These are phyloP conservation scores for Ophraella communa DNA, from an alignment of 2,888 invertebrate genomes.

Conservation along the genomic window DNA sequence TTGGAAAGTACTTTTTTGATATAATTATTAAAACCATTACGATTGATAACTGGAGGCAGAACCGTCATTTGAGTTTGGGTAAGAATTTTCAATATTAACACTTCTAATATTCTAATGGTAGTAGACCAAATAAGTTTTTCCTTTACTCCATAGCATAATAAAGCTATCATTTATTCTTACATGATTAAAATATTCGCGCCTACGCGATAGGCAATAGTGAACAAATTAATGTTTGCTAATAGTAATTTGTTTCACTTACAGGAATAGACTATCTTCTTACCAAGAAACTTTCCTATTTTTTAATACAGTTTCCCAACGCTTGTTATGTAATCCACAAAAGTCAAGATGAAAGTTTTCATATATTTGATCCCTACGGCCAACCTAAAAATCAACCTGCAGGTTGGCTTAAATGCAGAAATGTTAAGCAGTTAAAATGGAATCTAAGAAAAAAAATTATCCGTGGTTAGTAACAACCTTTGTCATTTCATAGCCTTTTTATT, in stretches of 20 bases:
- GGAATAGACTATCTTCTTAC: constrained; percentile 52
- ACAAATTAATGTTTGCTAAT: too few species aligned
- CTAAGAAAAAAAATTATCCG: constrained; percentile 28
- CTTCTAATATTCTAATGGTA: neutral
- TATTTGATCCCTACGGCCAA: constrained; percentile 68
- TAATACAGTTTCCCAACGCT: constrained; percentile 65
- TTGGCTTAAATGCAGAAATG: constrained; percentile 62
- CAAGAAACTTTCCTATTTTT: constrained; percentile 63
- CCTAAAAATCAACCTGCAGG: constrained; percentile 53
- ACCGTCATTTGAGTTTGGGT: constrained; percentile 58
- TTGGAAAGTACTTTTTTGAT: constrained; percentile 70
- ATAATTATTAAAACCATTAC: constrained; percentile 65
- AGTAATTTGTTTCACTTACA: constrained; percentile 22
- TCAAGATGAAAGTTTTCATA: constrained; percentile 64
- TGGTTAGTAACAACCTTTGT: too few species aligned
- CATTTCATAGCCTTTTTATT: too few species aligned
- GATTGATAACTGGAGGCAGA: constrained; percentile 61
- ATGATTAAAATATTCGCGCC: too few species aligned
- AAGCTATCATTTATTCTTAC: too few species aligned
- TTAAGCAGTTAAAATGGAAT: constrained; percentile 51
- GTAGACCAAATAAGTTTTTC: neutral
- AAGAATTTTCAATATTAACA: neutral
- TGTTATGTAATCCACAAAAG: constrained; percentile 65
- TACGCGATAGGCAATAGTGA: too few species aligned
- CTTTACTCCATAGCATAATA: too few species aligned